phyloP scores from a whole-genome alignment of 2,888 invertebrate species.

The Sycophila texana region DNA sequence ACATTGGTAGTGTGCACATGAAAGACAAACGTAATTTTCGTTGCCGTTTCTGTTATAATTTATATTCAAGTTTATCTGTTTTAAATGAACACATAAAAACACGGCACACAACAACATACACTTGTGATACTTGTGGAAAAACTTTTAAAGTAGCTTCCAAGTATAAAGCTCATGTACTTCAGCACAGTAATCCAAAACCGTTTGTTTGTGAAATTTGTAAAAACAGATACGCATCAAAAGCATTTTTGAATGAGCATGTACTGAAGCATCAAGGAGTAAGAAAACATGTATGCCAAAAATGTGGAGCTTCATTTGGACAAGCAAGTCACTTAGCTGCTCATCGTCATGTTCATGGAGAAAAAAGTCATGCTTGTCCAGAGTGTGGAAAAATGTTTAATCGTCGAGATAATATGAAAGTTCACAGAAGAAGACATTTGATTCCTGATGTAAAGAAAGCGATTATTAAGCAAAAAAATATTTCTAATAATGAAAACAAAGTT shows the following conservation, averaged over 20 bases:
- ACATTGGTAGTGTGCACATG: conserved; percentile 73
- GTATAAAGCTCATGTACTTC: conserved; percentile 72
- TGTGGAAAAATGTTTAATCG: conserved; percentile 73
- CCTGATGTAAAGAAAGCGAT: conserved; percentile 61
- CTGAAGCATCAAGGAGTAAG: conserved; percentile 73
- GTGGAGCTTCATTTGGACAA: conserved; percentile 73
- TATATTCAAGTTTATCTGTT: conserved; percentile 72
- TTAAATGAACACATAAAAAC: conserved; percentile 73
- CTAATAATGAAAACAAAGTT: conserved; percentile 51
- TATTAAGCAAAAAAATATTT: conserved; percentile 58
- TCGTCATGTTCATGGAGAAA: conserved; percentile 73
- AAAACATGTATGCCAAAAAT: conserved; percentile 72
- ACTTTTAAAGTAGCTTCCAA: conserved; percentile 73
- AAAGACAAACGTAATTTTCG: conserved; percentile 73
- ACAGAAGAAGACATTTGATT: conserved; percentile 71
- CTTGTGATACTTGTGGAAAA: conserved; percentile 72
- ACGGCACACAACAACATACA: conserved; percentile 72
- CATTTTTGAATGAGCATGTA: conserved; percentile 73
- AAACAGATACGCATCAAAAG: conserved; percentile 73
- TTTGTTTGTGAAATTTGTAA: conserved; percentile 72
- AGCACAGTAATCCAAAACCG: conserved; percentile 73
- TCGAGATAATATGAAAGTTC: conserved; percentile 74
- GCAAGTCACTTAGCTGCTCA: conserved; percentile 74
- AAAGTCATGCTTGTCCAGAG: conserved; percentile 72
- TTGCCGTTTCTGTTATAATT: conserved; percentile 73